Evolutionary conservation across 2,888 invertebrate species (phyloP).

Genomic region (Schrankia costaestrigalis): DNA sequence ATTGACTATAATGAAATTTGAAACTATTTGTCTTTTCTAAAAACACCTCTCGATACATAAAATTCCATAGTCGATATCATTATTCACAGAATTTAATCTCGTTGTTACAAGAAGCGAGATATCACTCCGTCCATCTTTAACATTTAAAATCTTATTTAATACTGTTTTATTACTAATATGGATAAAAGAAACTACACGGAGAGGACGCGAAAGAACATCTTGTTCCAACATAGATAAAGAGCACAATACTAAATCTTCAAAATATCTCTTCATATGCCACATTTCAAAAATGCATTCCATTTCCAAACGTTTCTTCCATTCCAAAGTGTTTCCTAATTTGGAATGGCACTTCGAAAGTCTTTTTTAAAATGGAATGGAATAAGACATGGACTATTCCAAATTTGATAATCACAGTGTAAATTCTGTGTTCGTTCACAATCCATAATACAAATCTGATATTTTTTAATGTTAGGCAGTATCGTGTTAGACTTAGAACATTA

Average conservation of each 20-base stretch:
- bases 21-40: constrained; percentile 56
- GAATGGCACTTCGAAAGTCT: constrained; percentile 36
- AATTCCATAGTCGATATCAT: constrained; percentile 18
- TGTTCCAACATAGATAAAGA: constrained; percentile 25
- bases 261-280: constrained; percentile 24
- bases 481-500: constrained; percentile 66
- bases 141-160: constrained; percentile 57
- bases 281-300: constrained; percentile 33
- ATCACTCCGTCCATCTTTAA: constrained; percentile 32
- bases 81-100: constrained; percentile 30
- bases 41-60: constrained; percentile 30
- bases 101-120: constrained; percentile 38
- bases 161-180: constrained; percentile 53
- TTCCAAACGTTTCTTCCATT: constrained; percentile 27
- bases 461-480: constrained; percentile 68
- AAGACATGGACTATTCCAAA: constrained; percentile 38
- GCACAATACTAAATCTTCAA: constrained; percentile 21
- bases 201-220: constrained; percentile 36
- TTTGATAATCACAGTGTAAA: constrained; percentile 35
- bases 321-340: constrained; percentile 29
- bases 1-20: constrained; percentile 61
- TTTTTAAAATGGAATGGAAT: constrained; percentile 40
- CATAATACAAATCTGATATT: constrained; percentile 58
- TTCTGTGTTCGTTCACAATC: constrained; percentile 38
- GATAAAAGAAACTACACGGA: constrained; percentile 48